Base-by-base conservation (phyloP, 2,113 vertebrate genomes). In the Sakesphorus luctuosus region DNA sequence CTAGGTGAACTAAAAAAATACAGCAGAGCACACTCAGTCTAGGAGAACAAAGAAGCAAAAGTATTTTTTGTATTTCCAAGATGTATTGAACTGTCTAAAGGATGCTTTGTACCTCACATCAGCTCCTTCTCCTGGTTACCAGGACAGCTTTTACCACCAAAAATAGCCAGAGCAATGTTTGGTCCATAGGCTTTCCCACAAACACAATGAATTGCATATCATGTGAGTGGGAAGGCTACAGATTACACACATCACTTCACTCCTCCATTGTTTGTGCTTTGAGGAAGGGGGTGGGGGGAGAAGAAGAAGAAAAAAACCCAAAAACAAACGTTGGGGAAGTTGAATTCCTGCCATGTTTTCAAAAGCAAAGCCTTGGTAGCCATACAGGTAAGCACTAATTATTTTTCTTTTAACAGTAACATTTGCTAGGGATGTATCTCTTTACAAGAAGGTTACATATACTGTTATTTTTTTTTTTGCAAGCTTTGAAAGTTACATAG, bases 241-340 rank as follows among this genome's bases (percentile, higher is more conserved):
- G 17, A 63, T 67, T 12, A 84, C 17, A 33, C 25, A 19, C 2
- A 47, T 38, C 46, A 18, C 9, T 61, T 26, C 13, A 43, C 23
- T 75, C 15, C 38, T 74, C 29, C 33, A 16, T 24, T 59, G 21
- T 26, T 46, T 18, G 1, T 33, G 14, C 13, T 44, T 89, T 59
- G 11, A 33, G 24, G 7, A 46, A 13, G 38, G n/a, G n/a, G 38
- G 38, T 10, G 38, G 38, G 38, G 38, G 38, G 38, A 38, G 10
- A 38, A 38, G 19, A 46, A 46, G 44, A 44, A 49, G 10, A 23
- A 23, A 47, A 47, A 47, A 49, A 31, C 15, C 25, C 50, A 10
- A 13, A 3, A 5, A 17, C 19, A 7, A 14, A 17, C 24, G 82
- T 44, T 1, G 3, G 15, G 17, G 6, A 52, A 78, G 69, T 0